Base-by-base conservation (phyloP, 2,113 vertebrate genomes). In the Sorex fumeus region DNA sequence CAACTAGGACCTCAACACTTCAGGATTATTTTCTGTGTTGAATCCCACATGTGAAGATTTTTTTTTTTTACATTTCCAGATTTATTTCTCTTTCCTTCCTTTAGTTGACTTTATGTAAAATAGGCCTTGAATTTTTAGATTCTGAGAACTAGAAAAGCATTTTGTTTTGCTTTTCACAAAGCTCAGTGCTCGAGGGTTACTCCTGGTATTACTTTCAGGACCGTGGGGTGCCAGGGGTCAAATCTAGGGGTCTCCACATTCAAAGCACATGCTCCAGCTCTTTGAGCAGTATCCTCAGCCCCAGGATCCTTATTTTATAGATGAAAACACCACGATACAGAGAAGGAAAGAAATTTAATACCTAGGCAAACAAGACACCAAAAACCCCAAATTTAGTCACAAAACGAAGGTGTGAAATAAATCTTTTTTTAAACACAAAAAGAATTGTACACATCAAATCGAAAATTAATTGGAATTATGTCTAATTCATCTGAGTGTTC, bases 31-130 rank as follows among this genome's bases (percentile, higher is more conserved):
- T 19, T 80, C 81, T 60, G 0, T 45, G 19, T 40, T 84, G 25
- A 87, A 47, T 95, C 76, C 9, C 76, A 96, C 75, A 67, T 11
- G 43, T 92, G 64, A 90, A 90, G n/a, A 75, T 74, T 83, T 23
- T 19, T 69, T 88, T 80, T 45, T 67, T 67, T 72, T 36, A 50
- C 70, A 23, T 72, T 95, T 88, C 62, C 83, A 83, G 16, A 60
- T 84, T 83, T 70, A 90, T 88, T 92, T 91, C 30, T 74, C 66
- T 93, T 74, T 57, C 18, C 21, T 84, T 93, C 60, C 34, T 95
- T n/a, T 53, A 34, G 36, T 91, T 92, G 75, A 11, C 27, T 79
- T 78, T 91, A 23, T 78, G 6, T 71, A 71, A 94, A 36, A 79
- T 28, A 95, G n/a, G 8, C 19, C 34, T 80, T 74, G 25, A 10